These are phyloP conservation scores for Oncorhynchus mykiss DNA, from an alignment of 2,113 vertebrate genomes.

Conservation along the genomic window DNA sequence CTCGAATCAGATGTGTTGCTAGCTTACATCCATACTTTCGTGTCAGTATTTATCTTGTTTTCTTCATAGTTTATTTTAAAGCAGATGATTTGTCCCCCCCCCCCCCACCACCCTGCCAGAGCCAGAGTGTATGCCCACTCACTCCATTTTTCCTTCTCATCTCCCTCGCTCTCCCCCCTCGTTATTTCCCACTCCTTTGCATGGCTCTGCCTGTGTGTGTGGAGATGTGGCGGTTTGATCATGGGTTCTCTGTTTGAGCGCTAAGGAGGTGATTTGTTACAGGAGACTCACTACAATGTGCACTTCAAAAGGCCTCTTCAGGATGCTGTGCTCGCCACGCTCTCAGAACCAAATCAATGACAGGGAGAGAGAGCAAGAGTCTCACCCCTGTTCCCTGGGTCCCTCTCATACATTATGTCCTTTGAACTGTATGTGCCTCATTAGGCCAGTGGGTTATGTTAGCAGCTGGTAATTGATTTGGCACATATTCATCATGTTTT, in stretches of 20 bases:
- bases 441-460: conserved; percentile 60
- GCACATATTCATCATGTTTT: conserved; percentile 32
- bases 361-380: conserved; percentile 49
- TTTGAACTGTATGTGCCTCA: conserved; percentile 67
- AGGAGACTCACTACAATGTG: conserved; percentile 54
- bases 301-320: conserved; percentile 68
- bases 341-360: conserved; percentile 53
- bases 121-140: conserved; percentile 42
- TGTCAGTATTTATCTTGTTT: conserved; percentile 25
- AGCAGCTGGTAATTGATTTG: conserved; percentile 58
- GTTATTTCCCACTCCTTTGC: conserved; percentile 56
- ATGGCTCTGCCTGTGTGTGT: conserved; percentile 28
- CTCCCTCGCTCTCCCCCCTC: conserved; percentile 43
- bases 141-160: conserved; percentile 67
- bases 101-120: not conserved
- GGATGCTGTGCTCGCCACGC: conserved; percentile 38
- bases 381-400: not conserved
- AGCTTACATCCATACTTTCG: not conserved
- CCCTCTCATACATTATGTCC: conserved; percentile 69
- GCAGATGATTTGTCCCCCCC: not conserved
- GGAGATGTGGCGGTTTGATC: conserved; percentile 21
- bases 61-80: not conserved
- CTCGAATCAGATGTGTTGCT: too few relatives aligned
- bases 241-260: conserved; percentile 29
- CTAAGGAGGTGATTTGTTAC: conserved; percentile 63